Conservation (phyloP, 2,113 vertebrate species). For the Dromiciops gliroides region DNA sequence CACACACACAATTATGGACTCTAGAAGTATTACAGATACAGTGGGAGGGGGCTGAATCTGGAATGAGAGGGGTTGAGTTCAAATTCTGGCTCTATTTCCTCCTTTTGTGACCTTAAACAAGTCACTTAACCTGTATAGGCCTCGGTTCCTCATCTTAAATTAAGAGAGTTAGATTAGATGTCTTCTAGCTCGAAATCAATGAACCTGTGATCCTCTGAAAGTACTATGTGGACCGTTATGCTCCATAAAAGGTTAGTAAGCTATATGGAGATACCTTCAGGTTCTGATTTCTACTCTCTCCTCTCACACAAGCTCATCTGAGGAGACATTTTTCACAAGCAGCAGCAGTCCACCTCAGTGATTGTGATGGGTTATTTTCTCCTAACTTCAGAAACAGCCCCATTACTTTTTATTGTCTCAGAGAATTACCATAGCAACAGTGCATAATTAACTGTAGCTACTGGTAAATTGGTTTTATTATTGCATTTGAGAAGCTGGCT, state of each 20-base stretch:
- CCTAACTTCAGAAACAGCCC: slow-evolving; percentile 59
- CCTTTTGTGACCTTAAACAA: not conserved
- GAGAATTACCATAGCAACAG: slow-evolving; percentile 63
- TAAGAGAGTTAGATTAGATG: not conserved
- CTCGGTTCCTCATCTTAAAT: not conserved
- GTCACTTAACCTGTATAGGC: not conserved
- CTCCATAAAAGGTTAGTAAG: slow-evolving; percentile 7
- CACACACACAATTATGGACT: slow-evolving; percentile 45
- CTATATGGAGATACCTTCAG: not conserved
- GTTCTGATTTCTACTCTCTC: slow-evolving; percentile 52
- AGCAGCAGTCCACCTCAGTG: slow-evolving; percentile 59
- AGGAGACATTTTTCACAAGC: slow-evolving; percentile 54
- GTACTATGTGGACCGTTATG: not conserved
- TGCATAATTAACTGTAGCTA: slow-evolving; percentile 72
- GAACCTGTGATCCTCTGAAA: not conserved
- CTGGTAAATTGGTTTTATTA: slow-evolving; percentile 69
- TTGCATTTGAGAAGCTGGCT: slow-evolving; percentile 60
- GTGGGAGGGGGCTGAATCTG: not conserved
- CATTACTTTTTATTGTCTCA: slow-evolving; percentile 72
- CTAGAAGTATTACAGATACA: not conserved
- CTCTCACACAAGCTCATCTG: slow-evolving; percentile 30
- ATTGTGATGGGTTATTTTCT: slow-evolving; percentile 55
- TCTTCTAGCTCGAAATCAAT: not conserved
- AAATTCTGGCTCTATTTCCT: not conserved
- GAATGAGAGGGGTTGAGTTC: not conserved